These are phyloP conservation scores for Paraplagusia blochii DNA, from an alignment of 2,113 vertebrate genomes.

Conservation along the genomic window DNA sequence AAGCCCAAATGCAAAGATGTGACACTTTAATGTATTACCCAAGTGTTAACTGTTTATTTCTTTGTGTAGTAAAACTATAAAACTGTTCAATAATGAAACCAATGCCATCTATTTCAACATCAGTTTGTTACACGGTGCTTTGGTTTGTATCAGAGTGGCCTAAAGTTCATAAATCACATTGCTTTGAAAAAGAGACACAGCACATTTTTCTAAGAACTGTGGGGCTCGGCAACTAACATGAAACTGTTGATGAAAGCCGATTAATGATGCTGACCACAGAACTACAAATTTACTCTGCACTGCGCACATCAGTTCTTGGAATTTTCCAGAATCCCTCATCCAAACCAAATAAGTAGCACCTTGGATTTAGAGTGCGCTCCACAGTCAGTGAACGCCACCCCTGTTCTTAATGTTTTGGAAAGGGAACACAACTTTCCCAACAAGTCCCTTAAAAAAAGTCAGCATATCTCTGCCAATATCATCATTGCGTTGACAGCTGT, in stretches of 20 bases:
- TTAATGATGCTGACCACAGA: slow-evolving; percentile 63
- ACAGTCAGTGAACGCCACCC: background rate
- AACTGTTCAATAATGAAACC: too few relatives aligned
- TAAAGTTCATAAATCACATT: too few relatives aligned
- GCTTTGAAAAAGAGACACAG: background rate
- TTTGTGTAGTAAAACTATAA: too few relatives aligned
- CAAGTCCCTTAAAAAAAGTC: too few relatives aligned
- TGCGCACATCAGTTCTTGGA: slow-evolving; percentile 46
- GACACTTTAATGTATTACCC: too few relatives aligned
- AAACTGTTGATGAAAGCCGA: slow-evolving; percentile 41
- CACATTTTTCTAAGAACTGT: slow-evolving; percentile 56
- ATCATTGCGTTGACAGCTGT: background rate
- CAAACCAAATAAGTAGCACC: slow-evolving; percentile 23
- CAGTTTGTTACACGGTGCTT: too few relatives aligned
- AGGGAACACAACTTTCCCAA: background rate
- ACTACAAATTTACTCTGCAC: slow-evolving; percentile 35
- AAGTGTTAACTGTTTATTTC: too few relatives aligned
- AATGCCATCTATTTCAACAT: background rate
- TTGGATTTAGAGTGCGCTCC: slow-evolving; percentile 15
- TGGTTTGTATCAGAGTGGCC: too few relatives aligned
- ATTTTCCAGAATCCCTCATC: slow-evolving; percentile 37
- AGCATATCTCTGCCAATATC: too few relatives aligned
- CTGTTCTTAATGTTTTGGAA: background rate
- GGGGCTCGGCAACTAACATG: slow-evolving; percentile 51
- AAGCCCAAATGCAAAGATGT: background rate